Evolutionary conservation across 2,113 vertebrate genomes (phyloP), one percentile per base, ranked within the genome.

Genomic region (Rhinolophus sinicus): DNA sequence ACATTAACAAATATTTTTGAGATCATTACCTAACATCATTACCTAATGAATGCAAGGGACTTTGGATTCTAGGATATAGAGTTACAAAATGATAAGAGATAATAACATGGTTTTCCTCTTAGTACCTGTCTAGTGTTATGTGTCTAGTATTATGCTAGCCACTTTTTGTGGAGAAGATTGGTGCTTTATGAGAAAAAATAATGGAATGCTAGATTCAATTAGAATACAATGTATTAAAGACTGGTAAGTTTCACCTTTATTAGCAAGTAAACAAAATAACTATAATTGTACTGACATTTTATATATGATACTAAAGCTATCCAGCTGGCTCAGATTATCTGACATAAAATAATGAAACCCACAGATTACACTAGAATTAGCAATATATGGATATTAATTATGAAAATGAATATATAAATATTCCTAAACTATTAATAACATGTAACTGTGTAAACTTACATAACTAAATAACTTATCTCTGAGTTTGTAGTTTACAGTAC

Each of bases 361-460:
- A 95, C 5, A 52, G 60, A 28, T 60, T 24, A 60, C 13, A 50
- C 81, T 78, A 92, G 85, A 90, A 93, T 96, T 26, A 94, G 16
- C 12, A 67, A 24, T 50, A 40, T 81, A n/a, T 75, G 13, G 84
- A 60, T 73, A 84, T 75, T 69, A 13, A 38, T 78, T 44, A 28
- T 93, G 58, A 62, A 56, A 40, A 33, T 78, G 44, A 67, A 54
- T 85, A 30, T 72, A 33, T 93, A 64, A 67, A 84, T 81, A 44
- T 82, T 88, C 33, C 24, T 52, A 90, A 69, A 64, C 12, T 93
- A 14, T 44, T 88, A 75, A 26, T 35, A 75, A 21, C 28, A 83
- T 78, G 13, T 54, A 86, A 73, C 18, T 78, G 47, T 65, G 22
- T 78, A 78, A 93, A 88, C 38, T 40, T 85, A 40, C 78, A 22